Evolutionary conservation across 2,888 invertebrate genomes (phyloP).

Genomic region (Torymus texanus): DNA sequence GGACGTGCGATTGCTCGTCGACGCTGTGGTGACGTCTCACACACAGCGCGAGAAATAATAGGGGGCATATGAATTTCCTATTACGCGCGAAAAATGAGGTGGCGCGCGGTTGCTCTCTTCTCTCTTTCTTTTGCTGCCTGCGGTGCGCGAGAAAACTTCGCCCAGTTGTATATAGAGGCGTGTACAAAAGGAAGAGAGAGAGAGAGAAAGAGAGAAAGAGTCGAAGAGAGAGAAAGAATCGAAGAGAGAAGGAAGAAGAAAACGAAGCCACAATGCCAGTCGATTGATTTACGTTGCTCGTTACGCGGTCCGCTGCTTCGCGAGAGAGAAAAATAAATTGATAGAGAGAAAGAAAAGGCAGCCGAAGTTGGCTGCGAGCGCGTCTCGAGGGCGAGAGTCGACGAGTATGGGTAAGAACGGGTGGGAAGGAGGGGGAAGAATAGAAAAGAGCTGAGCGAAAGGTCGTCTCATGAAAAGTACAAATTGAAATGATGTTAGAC

Average conservation of each 20-base stretch:
- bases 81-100: constrained; percentile 39
- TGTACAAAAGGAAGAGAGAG: neutral
- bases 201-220: constrained; percentile 9
- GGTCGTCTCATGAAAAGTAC: constrained; percentile 34
- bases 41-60: too few relatives aligned
- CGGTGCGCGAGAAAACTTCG: neutral
- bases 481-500: constrained; percentile 39
- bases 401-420: constrained; percentile 39
- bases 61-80: constrained; percentile 46
- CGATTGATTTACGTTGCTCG: constrained; percentile 76
- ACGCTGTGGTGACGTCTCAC: neutral
- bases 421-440: constrained; percentile 22
- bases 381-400: constrained; percentile 44
- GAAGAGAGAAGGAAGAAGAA: constrained; percentile 30
- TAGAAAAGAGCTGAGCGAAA: constrained; percentile 35
- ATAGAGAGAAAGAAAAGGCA: constrained; percentile 57
- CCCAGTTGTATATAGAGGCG: neutral
- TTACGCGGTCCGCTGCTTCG: constrained; percentile 74
- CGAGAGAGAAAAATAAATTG: constrained; percentile 58
- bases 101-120: neutral
- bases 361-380: constrained; percentile 13
- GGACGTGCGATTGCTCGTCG: neutral
- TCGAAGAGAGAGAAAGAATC: too few relatives aligned
- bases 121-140: neutral
- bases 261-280: constrained; percentile 71